phyloP scores from a whole-genome alignment of 2,888 invertebrate species.

The Campaea margaritaria region DNA sequence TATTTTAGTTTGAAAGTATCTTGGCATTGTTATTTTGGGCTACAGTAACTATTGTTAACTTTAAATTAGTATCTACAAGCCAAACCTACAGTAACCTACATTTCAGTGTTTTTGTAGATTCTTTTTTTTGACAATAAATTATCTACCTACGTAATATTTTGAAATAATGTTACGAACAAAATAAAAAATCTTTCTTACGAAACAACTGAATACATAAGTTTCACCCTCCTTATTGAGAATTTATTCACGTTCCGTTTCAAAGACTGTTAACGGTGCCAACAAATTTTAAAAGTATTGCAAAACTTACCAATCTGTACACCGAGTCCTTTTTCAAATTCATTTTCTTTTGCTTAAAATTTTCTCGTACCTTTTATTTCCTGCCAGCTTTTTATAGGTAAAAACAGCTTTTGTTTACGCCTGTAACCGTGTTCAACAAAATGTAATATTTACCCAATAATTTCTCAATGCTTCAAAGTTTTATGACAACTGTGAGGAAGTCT shows the following conservation, averaged over 20 bases:
- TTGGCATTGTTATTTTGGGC: neutral
- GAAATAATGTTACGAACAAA: slow-evolving; percentile 4
- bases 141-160: neutral
- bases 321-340: slow-evolving; percentile 52
- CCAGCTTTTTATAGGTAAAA: slow-evolving; percentile 46
- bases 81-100: too few species aligned
- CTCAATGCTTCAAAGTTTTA: neutral
- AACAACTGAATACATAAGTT: slow-evolving; percentile 48
- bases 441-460: slow-evolving; percentile 11
- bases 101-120: too few species aligned
- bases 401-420: slow-evolving; percentile 20
- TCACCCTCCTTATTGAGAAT: slow-evolving; percentile 57
- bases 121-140: too few species aligned
- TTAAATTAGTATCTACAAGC: neutral
- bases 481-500: neutral
- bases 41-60: neutral
- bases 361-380: slow-evolving; percentile 29
- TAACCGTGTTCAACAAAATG: slow-evolving; percentile 20
- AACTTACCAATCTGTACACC: slow-evolving; percentile 57
- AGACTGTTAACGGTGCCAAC: slow-evolving; percentile 61
- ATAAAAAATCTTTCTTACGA: slow-evolving; percentile 10
- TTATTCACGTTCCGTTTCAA: slow-evolving; percentile 61
- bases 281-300: slow-evolving; percentile 59
- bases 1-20: neutral
- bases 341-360: slow-evolving; percentile 21